Conservation (phyloP, 1,140 invertebrate species). For the Macrocentrus cingulum region DNA sequence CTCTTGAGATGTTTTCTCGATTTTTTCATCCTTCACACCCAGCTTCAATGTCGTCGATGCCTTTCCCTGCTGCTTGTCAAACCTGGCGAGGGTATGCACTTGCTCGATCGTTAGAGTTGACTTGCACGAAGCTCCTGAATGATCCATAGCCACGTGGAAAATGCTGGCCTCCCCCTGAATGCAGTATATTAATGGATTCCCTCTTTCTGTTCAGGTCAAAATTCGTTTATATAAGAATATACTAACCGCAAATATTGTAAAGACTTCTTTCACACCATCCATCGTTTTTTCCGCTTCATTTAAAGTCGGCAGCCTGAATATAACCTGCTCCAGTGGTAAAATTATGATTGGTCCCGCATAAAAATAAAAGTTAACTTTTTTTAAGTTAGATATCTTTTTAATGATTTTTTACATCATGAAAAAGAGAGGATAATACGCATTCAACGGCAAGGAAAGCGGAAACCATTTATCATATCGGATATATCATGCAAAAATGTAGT, state of each 20-base stretch:
- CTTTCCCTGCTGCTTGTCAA: conserved; percentile 39
- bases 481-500: too few relatives aligned
- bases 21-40: conserved; percentile 20
- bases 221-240: too few relatives aligned
- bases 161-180: conserved; percentile 62
- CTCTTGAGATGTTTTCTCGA: conserved; percentile 35
- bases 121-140: conserved; percentile 51
- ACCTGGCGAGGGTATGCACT: conserved; percentile 54
- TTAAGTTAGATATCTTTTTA: conserved; percentile 8
- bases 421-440: too few relatives aligned
- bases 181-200: conserved; percentile 21
- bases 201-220: too few relatives aligned
- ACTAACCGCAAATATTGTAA: conserved; percentile 68
- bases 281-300: conserved; percentile 64
- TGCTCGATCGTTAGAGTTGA: conserved; percentile 58
- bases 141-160: conserved; percentile 63
- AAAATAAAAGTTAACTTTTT: conserved; percentile 15
- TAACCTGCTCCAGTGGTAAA: conserved; percentile 63
- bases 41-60: not conserved
- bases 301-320: conserved; percentile 73
- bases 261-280: conserved; percentile 59
- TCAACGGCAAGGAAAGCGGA: too few relatives aligned
- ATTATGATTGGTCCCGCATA: too few relatives aligned
- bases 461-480: too few relatives aligned
- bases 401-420: too few relatives aligned